Conservation (phyloP, 2,888 invertebrate genomes). For the Leptinotarsa rubiginosa region DNA sequence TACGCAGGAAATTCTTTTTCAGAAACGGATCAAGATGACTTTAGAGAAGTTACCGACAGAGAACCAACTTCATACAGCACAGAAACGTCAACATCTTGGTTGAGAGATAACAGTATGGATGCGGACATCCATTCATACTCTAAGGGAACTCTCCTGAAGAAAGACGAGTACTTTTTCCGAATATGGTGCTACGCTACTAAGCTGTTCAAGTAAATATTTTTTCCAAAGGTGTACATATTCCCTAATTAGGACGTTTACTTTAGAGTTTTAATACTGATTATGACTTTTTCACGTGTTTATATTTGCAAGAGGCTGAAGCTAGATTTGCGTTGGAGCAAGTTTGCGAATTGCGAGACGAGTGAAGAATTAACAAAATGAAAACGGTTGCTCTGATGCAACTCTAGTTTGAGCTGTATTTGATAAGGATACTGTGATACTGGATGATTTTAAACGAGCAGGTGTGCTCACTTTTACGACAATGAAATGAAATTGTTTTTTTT, state of each 20-base stretch:
- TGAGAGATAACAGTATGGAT: constrained; percentile 93
- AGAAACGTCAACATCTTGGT: constrained; percentile 95
- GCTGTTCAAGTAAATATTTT: constrained; percentile 75
- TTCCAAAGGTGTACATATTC: constrained; percentile 55
- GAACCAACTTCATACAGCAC: constrained; percentile 89
- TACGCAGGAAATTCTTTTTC: constrained; percentile 33
- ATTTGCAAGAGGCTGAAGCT: constrained; percentile 36
- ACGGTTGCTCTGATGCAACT: constrained; percentile 39
- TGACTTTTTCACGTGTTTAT: constrained; percentile 40
- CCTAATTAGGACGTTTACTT: constrained; percentile 45
- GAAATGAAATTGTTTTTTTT: constrained; percentile 33
- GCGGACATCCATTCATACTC: constrained; percentile 92
- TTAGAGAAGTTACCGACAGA: constrained; percentile 75
- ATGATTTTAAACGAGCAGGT: constrained; percentile 40
- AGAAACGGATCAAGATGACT: constrained; percentile 71
- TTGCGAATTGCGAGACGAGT: constrained; percentile 54
- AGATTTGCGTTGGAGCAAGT: constrained; percentile 41
- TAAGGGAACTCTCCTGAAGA: constrained; percentile 83
- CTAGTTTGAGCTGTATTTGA: constrained; percentile 41
- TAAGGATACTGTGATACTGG: constrained; percentile 59
- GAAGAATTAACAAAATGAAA: constrained; percentile 27
- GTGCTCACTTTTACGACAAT: constrained; percentile 45
- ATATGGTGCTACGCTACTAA: constrained; percentile 91
- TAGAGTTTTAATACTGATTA: constrained; percentile 46
- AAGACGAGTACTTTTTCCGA: constrained; percentile 96